Conservation (phyloP, 1,140 invertebrate species). For the Steinernema khuongi region DNA sequence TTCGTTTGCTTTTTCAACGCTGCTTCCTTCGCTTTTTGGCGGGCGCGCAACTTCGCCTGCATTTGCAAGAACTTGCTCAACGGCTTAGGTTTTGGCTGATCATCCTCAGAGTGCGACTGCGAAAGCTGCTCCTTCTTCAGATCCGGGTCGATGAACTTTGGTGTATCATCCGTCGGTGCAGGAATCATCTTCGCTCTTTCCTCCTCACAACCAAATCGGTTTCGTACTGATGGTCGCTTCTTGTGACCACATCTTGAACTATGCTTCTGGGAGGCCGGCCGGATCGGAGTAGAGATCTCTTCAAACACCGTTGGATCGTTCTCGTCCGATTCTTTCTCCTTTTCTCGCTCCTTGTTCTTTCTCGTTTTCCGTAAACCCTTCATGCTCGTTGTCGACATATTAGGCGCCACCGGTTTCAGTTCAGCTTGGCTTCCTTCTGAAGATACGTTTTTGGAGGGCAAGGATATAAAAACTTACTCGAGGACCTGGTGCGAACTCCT, state of each 20-base stretch:
- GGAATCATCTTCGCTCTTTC: not conserved
- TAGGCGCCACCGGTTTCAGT: not conserved
- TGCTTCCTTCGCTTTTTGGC: too few species aligned
- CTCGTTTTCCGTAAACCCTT: not conserved
- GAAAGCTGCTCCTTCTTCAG: too few species aligned
- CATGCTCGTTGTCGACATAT: not conserved
- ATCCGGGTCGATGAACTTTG: too few species aligned
- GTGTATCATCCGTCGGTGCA: too few species aligned
- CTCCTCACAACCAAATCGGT: not conserved
- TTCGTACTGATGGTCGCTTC: not conserved
- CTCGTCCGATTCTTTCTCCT: not conserved
- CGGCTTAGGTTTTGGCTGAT: too few species aligned
- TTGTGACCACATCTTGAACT: not conserved
- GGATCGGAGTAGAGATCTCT: not conserved
- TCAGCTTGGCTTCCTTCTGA: not conserved
- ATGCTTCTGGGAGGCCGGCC: not conserved
- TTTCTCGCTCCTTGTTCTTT: not conserved
- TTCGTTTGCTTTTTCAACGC: too few species aligned
- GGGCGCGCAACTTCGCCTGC: too few species aligned
- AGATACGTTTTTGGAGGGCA: too few species aligned
- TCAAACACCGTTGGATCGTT: not conserved
- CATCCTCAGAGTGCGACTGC: too few species aligned
- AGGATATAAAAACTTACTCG: too few species aligned
- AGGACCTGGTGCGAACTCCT: too few species aligned
- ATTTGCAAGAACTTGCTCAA: too few species aligned